These are phyloP conservation scores for Archocentrus centrarchus DNA, from an alignment of 2,113 vertebrate genomes.

Conservation along the genomic window DNA sequence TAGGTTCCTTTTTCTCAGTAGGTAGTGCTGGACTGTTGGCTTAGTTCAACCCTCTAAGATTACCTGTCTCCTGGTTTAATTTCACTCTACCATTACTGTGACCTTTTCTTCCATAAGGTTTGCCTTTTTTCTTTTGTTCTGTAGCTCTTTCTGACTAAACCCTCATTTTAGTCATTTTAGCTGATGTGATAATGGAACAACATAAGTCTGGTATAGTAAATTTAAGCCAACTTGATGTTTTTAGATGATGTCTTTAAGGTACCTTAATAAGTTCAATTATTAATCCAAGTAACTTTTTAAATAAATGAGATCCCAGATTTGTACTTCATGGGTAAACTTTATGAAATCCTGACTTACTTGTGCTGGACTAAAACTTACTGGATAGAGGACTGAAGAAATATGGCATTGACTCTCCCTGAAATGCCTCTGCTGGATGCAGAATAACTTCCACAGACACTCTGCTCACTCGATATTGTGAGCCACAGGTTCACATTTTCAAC, in stretches of 20 bases:
- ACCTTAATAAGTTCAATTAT: not conserved
- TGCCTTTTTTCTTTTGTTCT: too few relatives aligned
- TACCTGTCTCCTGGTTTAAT: not conserved
- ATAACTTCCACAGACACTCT: not conserved
- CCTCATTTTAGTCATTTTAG: not conserved
- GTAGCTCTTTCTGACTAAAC: not conserved
- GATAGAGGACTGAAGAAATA: not conserved
- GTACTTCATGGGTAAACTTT: fast-evolving
- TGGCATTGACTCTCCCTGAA: not conserved
- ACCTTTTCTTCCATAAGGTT: not conserved
- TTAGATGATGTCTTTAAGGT: too few relatives aligned
- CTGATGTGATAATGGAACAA: not conserved
- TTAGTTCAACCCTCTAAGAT: not conserved
- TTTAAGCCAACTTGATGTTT: not conserved
- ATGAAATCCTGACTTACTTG: not conserved
- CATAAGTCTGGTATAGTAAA: not conserved
- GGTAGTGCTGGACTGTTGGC: too few relatives aligned
- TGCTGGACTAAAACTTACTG: not conserved
- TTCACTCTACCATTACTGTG: not conserved
- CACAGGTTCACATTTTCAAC: not conserved
- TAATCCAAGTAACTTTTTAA: not conserved
- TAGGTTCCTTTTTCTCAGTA: too few relatives aligned
- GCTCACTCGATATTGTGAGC: fast-evolving
- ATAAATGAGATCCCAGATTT: not conserved
- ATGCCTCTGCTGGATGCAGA: fast-evolving